These are phyloP conservation scores for Gymnorhina tibicen DNA, from an alignment of 2,113 vertebrate genomes.

Conservation along the genomic window DNA sequence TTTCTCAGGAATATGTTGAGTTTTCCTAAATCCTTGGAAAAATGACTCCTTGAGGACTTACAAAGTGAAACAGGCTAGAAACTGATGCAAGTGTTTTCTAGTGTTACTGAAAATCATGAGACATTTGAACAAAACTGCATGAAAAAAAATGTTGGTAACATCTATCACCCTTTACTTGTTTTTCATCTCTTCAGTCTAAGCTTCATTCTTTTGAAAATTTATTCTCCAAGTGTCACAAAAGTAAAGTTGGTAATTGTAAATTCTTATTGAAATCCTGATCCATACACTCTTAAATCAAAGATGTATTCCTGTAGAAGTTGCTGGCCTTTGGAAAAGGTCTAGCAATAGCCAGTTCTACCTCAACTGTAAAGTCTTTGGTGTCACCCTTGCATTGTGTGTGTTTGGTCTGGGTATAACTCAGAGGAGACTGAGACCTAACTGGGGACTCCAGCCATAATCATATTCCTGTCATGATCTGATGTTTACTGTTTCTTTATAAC, in stretches of 20 bases:
- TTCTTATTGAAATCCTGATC: not conserved
- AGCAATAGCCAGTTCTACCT: not conserved
- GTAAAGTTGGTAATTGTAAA: not conserved
- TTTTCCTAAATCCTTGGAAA: not conserved
- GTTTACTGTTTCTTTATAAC: not conserved
- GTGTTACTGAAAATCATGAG: not conserved
- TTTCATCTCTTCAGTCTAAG: not conserved
- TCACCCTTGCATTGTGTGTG: not conserved
- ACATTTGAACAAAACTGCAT: not conserved
- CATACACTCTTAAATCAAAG: not conserved
- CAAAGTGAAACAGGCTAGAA: not conserved
- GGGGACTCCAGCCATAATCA: not conserved
- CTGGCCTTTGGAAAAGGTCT: not conserved
- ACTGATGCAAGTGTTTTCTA: not conserved
- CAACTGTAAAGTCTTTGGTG: not conserved
- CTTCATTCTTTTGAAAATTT: not conserved
- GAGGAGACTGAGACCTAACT: not conserved
- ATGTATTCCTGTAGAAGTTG: not conserved
- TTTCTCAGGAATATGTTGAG: not conserved
- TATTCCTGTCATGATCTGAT: not conserved
- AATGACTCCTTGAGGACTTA: not conserved
- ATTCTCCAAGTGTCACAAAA: rapidly evolving
- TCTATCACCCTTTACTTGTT: not conserved
- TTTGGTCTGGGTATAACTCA: not conserved
- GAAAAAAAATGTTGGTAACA: not conserved